Evolutionary conservation across 1,140 invertebrate genomes (phyloP).

Genomic region (Sitobion miscanthi): DNA sequence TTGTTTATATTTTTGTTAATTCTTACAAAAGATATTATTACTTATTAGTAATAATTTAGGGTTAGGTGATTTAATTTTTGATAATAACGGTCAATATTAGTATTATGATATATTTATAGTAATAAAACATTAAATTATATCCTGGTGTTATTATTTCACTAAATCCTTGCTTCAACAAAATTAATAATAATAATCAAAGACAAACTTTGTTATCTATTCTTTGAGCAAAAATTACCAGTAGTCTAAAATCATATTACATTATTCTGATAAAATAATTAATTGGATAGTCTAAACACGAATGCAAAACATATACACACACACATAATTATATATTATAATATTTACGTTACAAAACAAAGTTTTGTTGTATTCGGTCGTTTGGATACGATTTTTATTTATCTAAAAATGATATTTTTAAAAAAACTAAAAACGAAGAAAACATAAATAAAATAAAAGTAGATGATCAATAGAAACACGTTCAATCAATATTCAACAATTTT

Average conservation of each 20-base stretch:
- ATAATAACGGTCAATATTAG: not conserved
- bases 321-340: slow-evolving; percentile 13
- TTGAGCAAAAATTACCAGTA: slow-evolving; percentile 3
- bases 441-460: not conserved
- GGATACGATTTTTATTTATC: not conserved
- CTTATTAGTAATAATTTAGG: not conserved
- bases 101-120: not conserved
- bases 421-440: not conserved
- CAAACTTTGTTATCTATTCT: slow-evolving; percentile 14
- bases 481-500: not conserved
- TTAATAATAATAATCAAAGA: not conserved
- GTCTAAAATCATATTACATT: not conserved
- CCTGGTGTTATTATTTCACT: not conserved
- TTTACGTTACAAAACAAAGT: not conserved
- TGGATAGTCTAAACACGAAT: not conserved
- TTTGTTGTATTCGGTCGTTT: not conserved
- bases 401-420: not conserved
- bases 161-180: not conserved
- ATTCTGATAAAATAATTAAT: not conserved
- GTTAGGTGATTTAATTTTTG: not conserved
- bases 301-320: not conserved
- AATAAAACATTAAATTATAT: not conserved
- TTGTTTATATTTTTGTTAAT: not conserved
- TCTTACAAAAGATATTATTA: not conserved
- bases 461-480: not conserved